Evolutionary conservation across 2,113 vertebrate species (phyloP).

Genomic region (Aldabrachelys gigantea): DNA sequence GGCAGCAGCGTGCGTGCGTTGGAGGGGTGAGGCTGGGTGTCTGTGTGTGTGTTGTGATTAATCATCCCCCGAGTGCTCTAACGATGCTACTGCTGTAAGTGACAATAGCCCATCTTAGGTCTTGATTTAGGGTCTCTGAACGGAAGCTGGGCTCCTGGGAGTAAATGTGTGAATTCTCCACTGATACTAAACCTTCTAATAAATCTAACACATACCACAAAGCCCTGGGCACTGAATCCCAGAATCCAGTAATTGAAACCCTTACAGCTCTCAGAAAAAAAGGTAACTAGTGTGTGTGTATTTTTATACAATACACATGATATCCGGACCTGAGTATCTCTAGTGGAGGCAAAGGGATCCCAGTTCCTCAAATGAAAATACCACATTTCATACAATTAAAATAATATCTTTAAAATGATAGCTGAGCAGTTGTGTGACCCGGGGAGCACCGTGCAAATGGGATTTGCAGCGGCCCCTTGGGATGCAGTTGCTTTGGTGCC

Average conservation of each 20-base stretch:
- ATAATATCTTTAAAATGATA: constrained; percentile 19
- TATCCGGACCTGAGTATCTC: constrained; percentile 62
- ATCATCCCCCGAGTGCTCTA: constrained; percentile 79
- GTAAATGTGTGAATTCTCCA: constrained; percentile 85
- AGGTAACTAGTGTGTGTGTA: constrained; percentile 59
- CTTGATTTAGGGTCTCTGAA: constrained; percentile 86
- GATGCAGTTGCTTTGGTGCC: neutral
- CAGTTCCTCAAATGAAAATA: constrained; percentile 10
- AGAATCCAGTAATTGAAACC: constrained; percentile 86
- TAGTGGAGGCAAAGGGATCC: constrained; percentile 65
- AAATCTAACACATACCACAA: constrained; percentile 85
- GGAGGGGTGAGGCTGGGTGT: neutral
- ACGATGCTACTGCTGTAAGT: constrained; percentile 86
- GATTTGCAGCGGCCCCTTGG: neutral
- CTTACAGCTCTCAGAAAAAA: constrained; percentile 81
- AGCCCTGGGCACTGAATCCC: constrained; percentile 86
- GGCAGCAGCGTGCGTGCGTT: neutral
- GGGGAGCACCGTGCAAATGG: neutral
- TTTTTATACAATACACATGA: constrained; percentile 68
- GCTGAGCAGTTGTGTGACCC: neutral
- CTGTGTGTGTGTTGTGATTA: constrained; percentile 77
- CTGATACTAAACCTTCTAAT: constrained; percentile 87
- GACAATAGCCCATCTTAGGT: constrained; percentile 86
- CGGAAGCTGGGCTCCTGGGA: constrained; percentile 86
- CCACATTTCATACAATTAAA: constrained; percentile 13